Percentiles rank a stretch among this genome's conserved stretches.
Conservation (phyloP, 2,888 invertebrate species). For the Meliscaeva auricollis region DNA sequence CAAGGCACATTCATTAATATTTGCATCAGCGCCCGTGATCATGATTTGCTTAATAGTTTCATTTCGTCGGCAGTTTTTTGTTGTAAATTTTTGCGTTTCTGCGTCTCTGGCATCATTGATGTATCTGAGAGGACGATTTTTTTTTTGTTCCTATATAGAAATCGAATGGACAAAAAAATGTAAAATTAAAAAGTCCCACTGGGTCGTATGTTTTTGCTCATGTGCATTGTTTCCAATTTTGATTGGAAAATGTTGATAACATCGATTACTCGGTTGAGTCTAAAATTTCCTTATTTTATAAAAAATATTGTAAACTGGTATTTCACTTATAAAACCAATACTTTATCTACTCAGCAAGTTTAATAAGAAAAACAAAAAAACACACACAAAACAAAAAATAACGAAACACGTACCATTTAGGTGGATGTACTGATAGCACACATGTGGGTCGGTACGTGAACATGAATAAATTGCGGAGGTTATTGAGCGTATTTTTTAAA, state of each 20-base stretch:
- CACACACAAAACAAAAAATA: background rate
- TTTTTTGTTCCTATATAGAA: constrained; percentile 11
- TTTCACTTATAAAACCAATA: background rate
- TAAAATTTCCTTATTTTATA: no score
- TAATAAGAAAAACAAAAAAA: constrained; percentile 17
- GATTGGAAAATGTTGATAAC: no score
- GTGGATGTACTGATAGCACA: constrained; percentile 63
- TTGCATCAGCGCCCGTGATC: constrained; percentile 58
- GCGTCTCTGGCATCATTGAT: constrained; percentile 32
- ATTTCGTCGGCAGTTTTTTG: constrained; percentile 31
- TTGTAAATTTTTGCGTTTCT: background rate
- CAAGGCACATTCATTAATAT: constrained; percentile 54
- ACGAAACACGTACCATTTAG: constrained; percentile 58
- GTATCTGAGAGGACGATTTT: constrained; percentile 36
- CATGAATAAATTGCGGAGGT: constrained; percentile 49
- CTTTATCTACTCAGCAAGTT: background rate
- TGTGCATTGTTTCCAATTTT: no score
- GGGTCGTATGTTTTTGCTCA: background rate
- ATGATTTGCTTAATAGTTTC: constrained; percentile 54
- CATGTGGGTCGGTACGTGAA: constrained; percentile 57
- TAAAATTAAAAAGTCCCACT: background rate
- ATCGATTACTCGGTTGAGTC: no score
- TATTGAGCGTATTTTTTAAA: constrained; percentile 38
- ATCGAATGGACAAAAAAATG: no score
- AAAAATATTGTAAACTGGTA: no score